Percentiles rank a stretch among this genome's conserved stretches.
Evolutionary conservation across 2,888 invertebrate genomes (phyloP).

Genomic region (Melanostoma mellinum): DNA sequence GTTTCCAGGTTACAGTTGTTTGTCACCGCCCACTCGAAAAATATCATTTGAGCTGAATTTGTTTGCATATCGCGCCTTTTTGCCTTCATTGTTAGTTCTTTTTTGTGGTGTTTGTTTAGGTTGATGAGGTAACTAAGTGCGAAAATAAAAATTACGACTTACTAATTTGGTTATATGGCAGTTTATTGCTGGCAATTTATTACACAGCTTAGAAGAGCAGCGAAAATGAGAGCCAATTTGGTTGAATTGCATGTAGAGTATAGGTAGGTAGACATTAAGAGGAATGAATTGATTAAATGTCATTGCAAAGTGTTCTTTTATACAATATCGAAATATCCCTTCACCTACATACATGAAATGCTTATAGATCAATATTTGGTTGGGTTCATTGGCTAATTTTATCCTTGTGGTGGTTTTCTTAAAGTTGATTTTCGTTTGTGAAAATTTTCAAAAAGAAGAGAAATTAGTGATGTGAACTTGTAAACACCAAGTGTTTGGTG

Average conservation of each 20-base stretch:
- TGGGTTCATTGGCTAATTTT: too few species aligned
- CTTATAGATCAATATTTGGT: too few species aligned
- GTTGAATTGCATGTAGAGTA: conserved; percentile 16
- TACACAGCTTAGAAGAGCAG: conserved; percentile 25
- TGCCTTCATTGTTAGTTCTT: conserved; percentile 24
- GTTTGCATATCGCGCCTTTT: conserved; percentile 48
- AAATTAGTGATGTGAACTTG: too few species aligned
- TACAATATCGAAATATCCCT: too few species aligned
- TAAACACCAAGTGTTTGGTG: too few species aligned
- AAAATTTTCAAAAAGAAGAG: too few species aligned
- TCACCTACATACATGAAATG: too few species aligned
- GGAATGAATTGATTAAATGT: too few species aligned
- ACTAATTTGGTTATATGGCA: conserved; percentile 62
- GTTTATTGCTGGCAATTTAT: conserved; percentile 65
- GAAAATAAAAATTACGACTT: conserved; percentile 51
- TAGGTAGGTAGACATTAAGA: too few species aligned
- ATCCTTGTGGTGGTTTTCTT: too few species aligned
- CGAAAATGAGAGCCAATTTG: conserved; percentile 53
- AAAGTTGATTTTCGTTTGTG: too few species aligned
- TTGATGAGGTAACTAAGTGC: conserved; percentile 48
- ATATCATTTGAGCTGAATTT: conserved; percentile 30
- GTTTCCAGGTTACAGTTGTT: conserved; percentile 47
- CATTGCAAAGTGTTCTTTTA: too few species aligned
- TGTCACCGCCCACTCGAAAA: conserved; percentile 46
- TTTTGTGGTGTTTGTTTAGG: conserved; percentile 58